Percentiles rank a stretch among this genome's conserved stretches.
Conservation (phyloP, 1,140 invertebrate genomes). For the Spodoptera frugiperda region DNA sequence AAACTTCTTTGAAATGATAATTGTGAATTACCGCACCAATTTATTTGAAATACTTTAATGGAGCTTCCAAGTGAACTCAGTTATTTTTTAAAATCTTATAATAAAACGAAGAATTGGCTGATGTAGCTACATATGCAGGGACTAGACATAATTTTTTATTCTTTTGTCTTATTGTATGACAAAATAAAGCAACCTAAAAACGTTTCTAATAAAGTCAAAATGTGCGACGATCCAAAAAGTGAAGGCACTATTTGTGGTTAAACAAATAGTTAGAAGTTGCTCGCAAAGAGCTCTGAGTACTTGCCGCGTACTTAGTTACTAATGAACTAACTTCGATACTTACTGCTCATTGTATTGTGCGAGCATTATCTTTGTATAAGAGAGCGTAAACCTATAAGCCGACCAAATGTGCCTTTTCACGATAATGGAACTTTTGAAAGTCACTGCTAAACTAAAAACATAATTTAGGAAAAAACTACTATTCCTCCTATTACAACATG, state of each 20-base stretch:
- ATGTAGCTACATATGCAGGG: too few relatives aligned
- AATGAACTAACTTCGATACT: slow-evolving; percentile 44
- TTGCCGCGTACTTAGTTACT: background rate
- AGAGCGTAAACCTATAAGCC: background rate
- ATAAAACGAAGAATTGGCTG: background rate
- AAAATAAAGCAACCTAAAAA: background rate
- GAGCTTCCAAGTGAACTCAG: background rate
- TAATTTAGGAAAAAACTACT: too few relatives aligned
- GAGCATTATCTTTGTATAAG: background rate
- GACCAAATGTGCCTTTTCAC: too few relatives aligned
- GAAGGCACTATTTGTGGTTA: slow-evolving; percentile 4
- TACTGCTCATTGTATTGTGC: slow-evolving; percentile 14
- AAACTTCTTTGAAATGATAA: slow-evolving; percentile 25
- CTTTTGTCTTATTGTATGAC: background rate
- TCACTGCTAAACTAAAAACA: too few relatives aligned
- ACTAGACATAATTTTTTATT: too few relatives aligned
- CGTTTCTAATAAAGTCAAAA: background rate
- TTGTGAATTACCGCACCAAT: slow-evolving; percentile 18
- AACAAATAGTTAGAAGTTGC: slow-evolving; percentile 16
- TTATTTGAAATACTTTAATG: slow-evolving; percentile 1
- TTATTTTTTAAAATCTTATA: background rate
- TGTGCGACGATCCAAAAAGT: slow-evolving; percentile 14
- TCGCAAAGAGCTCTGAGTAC: slow-evolving; percentile 1
- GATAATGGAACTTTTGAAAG: too few relatives aligned
- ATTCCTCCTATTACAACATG: too few relatives aligned